A percentile compares a stretch with the other conserved stretches of the same genome.
Evolutionary conservation across 2,113 vertebrate species (phyloP).

Genomic region (Myotis yumanensis): DNA sequence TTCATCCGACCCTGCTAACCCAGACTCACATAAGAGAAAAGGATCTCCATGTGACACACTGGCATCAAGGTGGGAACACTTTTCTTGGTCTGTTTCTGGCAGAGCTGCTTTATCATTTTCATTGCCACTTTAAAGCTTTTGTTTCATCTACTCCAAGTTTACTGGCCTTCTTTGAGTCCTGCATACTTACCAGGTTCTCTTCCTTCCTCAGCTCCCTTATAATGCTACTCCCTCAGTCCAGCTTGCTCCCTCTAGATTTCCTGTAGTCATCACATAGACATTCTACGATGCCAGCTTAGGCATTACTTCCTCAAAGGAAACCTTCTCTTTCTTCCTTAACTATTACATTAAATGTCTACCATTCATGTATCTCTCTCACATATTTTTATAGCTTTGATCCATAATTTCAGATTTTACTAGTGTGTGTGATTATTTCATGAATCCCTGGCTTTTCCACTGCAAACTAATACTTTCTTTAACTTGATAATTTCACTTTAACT

Average conservation of each 20-base stretch:
- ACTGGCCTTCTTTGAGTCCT: neutral
- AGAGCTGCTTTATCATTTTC: slow-evolving; percentile 57
- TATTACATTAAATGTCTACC: neutral
- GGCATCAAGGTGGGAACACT: slow-evolving; percentile 88
- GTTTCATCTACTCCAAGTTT: slow-evolving; percentile 60
- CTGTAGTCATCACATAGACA: neutral
- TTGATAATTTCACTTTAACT: no score
- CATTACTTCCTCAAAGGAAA: slow-evolving; percentile 23
- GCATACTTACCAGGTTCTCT: neutral
- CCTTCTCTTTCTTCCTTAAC: slow-evolving; percentile 23
- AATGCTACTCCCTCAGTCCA: neutral
- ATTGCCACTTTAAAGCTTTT: slow-evolving; percentile 7
- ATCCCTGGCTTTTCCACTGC: neutral
- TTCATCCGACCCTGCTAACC: slow-evolving; percentile 90
- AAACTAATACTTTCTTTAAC: neutral
- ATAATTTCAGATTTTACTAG: slow-evolving; percentile 14
- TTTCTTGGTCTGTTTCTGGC: neutral
- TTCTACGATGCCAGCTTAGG: neutral
- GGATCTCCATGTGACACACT: slow-evolving; percentile 93
- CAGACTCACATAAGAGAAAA: slow-evolving; percentile 95
- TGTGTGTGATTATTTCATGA: neutral
- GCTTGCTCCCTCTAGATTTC: neutral
- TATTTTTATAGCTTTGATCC: neutral
- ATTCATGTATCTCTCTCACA: neutral
- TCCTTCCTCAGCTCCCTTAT: neutral